A percentile compares a stretch with the other conserved stretches of the same genome.
Conservation (phyloP, 2,888 invertebrate species). For the Diplolepis rosae region DNA sequence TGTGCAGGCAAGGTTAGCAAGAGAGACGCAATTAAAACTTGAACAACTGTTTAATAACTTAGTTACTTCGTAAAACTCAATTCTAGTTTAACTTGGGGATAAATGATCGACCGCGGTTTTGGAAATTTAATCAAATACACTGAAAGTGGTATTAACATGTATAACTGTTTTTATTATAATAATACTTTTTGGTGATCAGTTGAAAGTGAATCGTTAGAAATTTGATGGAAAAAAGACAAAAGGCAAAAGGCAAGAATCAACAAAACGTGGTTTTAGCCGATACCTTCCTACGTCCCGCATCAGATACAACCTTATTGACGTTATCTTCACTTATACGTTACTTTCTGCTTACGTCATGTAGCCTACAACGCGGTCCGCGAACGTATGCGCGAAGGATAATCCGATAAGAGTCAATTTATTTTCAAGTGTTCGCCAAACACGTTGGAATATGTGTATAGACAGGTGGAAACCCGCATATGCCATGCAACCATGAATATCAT, state of each 20-base stretch:
- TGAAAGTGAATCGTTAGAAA: too few relatives aligned
- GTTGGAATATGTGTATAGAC: conserved; percentile 22
- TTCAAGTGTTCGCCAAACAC: conserved; percentile 67
- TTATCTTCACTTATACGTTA: conserved; percentile 6
- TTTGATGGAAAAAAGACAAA: too few relatives aligned
- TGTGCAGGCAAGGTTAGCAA: neutral
- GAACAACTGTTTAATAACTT: conserved; percentile 66
- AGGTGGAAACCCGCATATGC: conserved; percentile 27
- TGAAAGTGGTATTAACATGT: too few relatives aligned
- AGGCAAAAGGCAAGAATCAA: conserved; percentile 14
- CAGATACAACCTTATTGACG: conserved; percentile 25
- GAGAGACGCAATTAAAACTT: conserved; percentile 65
- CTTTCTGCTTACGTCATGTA: conserved; percentile 21
- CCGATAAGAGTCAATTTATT: conserved; percentile 63
- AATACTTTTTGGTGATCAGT: too few relatives aligned
- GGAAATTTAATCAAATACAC: too few relatives aligned
- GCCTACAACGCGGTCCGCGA: conserved; percentile 25
- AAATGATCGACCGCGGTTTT: conserved; percentile 47
- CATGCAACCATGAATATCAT: conserved; percentile 13
- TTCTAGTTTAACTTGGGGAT: conserved; percentile 60
- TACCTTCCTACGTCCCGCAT: conserved; percentile 25
- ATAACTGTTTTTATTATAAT: too few relatives aligned
- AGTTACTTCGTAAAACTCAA: conserved; percentile 60
- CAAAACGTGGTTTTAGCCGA: conserved; percentile 1
- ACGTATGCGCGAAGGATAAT: conserved; percentile 51